These are phyloP conservation scores for Halocynthia aurantium DNA, from an alignment of 23 tunicate genomes.

Conservation along the genomic window DNA sequence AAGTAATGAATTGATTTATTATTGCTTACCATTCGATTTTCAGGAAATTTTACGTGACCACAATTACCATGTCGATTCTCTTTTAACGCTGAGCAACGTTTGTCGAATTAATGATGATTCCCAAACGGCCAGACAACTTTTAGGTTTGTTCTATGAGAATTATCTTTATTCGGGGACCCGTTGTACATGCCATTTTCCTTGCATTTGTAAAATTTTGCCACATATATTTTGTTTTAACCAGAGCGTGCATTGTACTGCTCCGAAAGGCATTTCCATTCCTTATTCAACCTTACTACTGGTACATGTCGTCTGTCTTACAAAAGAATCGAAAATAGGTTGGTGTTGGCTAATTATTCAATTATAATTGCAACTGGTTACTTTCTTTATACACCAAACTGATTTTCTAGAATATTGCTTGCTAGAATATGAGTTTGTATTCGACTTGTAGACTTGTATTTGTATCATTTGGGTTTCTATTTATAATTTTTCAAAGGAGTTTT, in stretches of 20 bases:
- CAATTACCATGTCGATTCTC: slow-evolving; percentile 61
- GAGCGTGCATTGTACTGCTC: slow-evolving; percentile 60
- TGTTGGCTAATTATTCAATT: neutral
- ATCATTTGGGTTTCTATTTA: neutral
- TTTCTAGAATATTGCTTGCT: no score
- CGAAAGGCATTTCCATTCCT: slow-evolving; percentile 69
- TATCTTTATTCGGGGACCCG: neutral
- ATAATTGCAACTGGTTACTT: neutral
- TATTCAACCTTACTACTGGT: slow-evolving; percentile 73
- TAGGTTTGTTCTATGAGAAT: slow-evolving; percentile 19
- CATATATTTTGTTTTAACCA: neutral
- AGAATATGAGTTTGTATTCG: no score
- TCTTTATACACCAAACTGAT: no score
- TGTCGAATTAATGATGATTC: slow-evolving; percentile 69
- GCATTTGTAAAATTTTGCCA: neutral
- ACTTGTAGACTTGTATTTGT: neutral
- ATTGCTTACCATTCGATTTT: neutral
- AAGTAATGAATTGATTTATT: neutral
- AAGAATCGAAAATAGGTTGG: slow-evolving; percentile 78
- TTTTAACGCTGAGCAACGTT: slow-evolving; percentile 49
- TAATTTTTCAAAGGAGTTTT: slow-evolving; percentile 22
- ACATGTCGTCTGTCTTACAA: slow-evolving; percentile 60
- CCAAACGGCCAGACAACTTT: slow-evolving; percentile 63
- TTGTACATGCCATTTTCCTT: neutral
- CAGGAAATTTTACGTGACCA: slow-evolving; percentile 44